These are phyloP conservation scores for Molossus molossus DNA, from an alignment of 2,797 vertebrate genomes.

Conservation along the genomic window DNA sequence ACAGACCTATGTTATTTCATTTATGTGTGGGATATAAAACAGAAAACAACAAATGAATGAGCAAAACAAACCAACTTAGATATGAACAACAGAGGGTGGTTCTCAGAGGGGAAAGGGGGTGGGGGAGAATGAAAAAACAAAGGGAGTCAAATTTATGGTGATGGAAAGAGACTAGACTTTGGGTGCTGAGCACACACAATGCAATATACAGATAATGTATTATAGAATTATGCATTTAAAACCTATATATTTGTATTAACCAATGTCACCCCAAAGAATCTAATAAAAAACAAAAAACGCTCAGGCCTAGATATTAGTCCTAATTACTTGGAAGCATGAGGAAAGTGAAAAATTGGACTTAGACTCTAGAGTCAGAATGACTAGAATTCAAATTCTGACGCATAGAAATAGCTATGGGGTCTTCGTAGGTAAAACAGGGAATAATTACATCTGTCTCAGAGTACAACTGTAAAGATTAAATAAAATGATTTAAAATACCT, in stretches of 20 bases:
- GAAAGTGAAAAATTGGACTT: background rate
- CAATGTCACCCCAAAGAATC: background rate
- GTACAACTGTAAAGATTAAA: conserved; percentile 54
- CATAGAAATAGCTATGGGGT: conserved; percentile 8
- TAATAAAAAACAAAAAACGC: background rate
- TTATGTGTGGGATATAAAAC: background rate
- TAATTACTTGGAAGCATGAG: background rate
- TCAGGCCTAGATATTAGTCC: background rate
- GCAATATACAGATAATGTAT: background rate
- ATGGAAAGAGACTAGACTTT: background rate
- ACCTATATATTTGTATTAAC: background rate
- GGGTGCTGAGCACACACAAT: background rate
- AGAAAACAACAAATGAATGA: background rate
- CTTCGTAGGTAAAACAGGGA: conserved; percentile 10
- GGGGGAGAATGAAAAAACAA: background rate
- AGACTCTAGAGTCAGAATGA: conserved; percentile 11
- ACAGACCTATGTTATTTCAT: background rate
- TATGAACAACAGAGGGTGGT: background rate
- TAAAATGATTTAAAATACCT: conserved; percentile 24
- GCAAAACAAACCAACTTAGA: background rate
- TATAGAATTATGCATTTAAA: background rate
- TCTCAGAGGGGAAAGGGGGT: background rate
- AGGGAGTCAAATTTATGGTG: background rate
- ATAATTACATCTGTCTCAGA: background rate
- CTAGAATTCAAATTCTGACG: conserved; percentile 59